phyloP scores from a whole-genome alignment of 2,888 invertebrate genomes.

The Aporophyla nigra region DNA sequence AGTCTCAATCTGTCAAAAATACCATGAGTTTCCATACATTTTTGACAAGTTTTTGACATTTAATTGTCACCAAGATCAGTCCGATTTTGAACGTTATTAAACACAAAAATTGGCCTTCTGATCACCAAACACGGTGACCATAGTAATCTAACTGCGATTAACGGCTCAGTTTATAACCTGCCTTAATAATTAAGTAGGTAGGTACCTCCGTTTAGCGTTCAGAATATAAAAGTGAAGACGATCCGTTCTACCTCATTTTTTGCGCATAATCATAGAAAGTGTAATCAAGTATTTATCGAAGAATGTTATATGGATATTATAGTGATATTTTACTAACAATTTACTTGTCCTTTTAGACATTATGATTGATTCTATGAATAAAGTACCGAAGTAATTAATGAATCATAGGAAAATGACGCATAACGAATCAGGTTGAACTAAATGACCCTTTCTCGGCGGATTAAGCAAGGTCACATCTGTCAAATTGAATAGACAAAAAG shows the following conservation, averaged over 20 bases:
- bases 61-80: too few relatives aligned
- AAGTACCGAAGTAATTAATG: slow-evolving; percentile 36
- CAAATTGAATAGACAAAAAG: background rate
- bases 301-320: slow-evolving; percentile 47
- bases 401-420: background rate
- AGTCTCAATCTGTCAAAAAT: too few relatives aligned
- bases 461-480: slow-evolving; percentile 12
- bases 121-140: background rate
- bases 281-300: slow-evolving; percentile 51
- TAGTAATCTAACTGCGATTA: slow-evolving; percentile 1
- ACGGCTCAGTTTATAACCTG: slow-evolving; percentile 8
- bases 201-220: slow-evolving; percentile 10
- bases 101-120: too few relatives aligned
- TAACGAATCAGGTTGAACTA: slow-evolving; percentile 21
- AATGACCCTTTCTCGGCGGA: slow-evolving; percentile 23
- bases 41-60: too few relatives aligned
- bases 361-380: slow-evolving; percentile 63
- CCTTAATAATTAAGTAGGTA: slow-evolving; percentile 38
- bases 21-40: too few relatives aligned
- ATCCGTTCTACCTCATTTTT: slow-evolving; percentile 44
- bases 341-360: slow-evolving; percentile 53
- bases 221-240: slow-evolving; percentile 43
- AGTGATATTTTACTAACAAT: slow-evolving; percentile 44
- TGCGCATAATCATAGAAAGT: slow-evolving; percentile 64
- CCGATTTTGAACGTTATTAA: too few relatives aligned